Base-by-base conservation (phyloP, 2,797 vertebrate genomes). In the Sorex maritimensis region DNA sequence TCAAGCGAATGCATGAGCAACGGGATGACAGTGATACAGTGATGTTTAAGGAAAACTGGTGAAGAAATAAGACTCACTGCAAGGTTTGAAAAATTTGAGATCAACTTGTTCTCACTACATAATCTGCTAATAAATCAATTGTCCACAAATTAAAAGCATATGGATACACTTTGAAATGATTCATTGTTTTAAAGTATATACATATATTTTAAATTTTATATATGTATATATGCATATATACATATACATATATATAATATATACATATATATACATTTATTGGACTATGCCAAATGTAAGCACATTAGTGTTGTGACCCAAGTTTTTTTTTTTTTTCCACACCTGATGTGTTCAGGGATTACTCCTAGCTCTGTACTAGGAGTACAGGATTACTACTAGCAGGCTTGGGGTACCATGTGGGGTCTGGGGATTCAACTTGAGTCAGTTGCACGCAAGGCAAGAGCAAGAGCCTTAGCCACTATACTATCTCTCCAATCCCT, bases 21-120 rank as follows among this genome's bases (percentile, higher is more conserved):
- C 34, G 34, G 34, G 34, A 34, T 34, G 34, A 34, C 34, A 34
- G 34, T 34, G 34, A 34, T 34, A 34, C 34, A 34, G 34, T 34
- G 34, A 34, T 96, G 97, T 94, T 58, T 80, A 73, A 93, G 83
- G 81, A 96, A 93, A 90, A 92, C 68, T 87, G 61, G 10, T 46
- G 13, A 75, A 90, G 71, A 94, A 95, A 86, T 19, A 89, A 91
- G 30, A 23, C 28, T 92, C 65, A 63, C 6, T 86, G 44, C 30
- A 78, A 86, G 17, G 1, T 91, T 94, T 91, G 74, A 94, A 89
- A 95, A 93, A n/a, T 63, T 81, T 85, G 52, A 82, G 38, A 74
- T 88, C 58, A 68, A 82, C 44, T 90, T 92, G 38, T 79, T 91
- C 58, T 93, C 21, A 79, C 65, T 58, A 72, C 81, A 68, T n/a